These are phyloP conservation scores for Thysanoteuthis rhombus DNA, from an alignment of 2,888 invertebrate genomes.

Conservation along the genomic window DNA sequence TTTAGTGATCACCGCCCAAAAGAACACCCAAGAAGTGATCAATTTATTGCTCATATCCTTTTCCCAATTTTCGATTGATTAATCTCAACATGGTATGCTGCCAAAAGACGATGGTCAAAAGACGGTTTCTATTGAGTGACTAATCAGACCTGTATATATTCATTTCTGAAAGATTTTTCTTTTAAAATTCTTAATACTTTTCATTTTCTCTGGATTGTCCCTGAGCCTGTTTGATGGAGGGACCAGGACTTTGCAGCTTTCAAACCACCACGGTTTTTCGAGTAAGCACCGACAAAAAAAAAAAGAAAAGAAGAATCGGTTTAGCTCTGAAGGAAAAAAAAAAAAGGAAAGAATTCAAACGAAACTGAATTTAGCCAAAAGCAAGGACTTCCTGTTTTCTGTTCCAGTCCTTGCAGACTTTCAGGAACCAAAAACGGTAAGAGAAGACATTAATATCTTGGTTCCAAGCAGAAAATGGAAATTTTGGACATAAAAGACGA, in stretches of 20 bases:
- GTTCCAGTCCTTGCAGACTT: not conserved
- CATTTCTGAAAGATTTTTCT: no score
- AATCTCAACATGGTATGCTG: no score
- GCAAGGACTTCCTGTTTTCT: not conserved
- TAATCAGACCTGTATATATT: no score
- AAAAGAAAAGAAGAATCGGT: not conserved
- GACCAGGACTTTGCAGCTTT: not conserved
- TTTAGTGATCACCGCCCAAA: no score
- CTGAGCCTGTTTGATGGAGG: not conserved
- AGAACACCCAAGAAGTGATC: no score
- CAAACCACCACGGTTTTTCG: not conserved
- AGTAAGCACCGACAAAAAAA: not conserved
- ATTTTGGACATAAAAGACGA: not conserved
- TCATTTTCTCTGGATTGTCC: not conserved
- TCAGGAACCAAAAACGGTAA: not conserved
- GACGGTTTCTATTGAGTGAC: no score
- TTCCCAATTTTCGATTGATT: no score
- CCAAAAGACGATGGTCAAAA: no score
- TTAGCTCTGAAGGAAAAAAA: not conserved
- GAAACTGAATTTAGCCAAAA: not conserved
- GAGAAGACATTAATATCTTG: slow-evolving; percentile 12
- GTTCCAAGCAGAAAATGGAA: not conserved
- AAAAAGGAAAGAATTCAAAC: not conserved
- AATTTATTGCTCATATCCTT: no score
- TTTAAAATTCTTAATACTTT: no score